Conservation (phyloP, 2,113 vertebrate species). For the Sminthopsis crassicaudata region DNA sequence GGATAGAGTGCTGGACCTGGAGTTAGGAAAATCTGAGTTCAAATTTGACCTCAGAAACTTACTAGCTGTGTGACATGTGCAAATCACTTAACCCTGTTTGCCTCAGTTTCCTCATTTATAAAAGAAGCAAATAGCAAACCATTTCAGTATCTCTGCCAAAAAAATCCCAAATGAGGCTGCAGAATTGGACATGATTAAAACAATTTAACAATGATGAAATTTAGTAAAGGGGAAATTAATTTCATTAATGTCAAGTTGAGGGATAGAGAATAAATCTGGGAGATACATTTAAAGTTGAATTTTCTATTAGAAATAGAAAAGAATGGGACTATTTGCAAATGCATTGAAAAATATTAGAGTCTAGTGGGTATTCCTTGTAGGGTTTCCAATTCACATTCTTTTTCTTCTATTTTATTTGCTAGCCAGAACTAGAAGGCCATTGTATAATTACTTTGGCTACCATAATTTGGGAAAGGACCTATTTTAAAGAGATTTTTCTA, state of each 20-base stretch:
- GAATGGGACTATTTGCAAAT: neutral
- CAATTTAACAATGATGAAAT: neutral
- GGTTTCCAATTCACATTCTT: neutral
- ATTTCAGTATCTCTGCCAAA: neutral
- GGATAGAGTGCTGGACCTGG: neutral
- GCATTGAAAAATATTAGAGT: neutral
- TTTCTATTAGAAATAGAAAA: neutral
- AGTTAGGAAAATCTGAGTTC: neutral
- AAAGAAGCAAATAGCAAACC: neutral
- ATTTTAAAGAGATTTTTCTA: neutral
- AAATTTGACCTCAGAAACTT: neutral
- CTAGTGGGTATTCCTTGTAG: neutral
- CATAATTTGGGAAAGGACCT: neutral
- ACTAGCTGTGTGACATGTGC: neutral
- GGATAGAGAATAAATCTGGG: slow-evolving; percentile 1
- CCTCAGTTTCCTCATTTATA: neutral
- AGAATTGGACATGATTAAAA: neutral
- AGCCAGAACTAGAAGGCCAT: neutral
- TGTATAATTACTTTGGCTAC: neutral
- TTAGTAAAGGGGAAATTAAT: neutral
- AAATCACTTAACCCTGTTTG: neutral
- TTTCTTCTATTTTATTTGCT: neutral
- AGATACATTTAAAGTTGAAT: neutral
- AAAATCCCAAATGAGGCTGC: neutral
- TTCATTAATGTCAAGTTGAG: neutral